phyloP scores from a whole-genome alignment of 2,888 invertebrate species.

The Eupithecia exiguata region DNA sequence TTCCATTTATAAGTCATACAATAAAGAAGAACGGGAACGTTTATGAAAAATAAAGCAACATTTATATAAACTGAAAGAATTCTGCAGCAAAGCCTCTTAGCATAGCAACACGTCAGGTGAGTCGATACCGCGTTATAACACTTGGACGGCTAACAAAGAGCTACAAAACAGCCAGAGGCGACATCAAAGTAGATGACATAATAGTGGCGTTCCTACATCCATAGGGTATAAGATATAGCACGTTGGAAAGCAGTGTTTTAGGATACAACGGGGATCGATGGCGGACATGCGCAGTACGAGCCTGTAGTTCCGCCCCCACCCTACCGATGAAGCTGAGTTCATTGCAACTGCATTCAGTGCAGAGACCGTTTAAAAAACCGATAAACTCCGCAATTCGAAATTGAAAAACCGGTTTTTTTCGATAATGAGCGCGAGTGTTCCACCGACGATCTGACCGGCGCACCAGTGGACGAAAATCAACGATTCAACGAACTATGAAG shows the following conservation, averaged over 20 bases:
- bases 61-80: conserved; percentile 20
- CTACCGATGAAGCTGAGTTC: conserved; percentile 58
- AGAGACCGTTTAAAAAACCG: conserved; percentile 65
- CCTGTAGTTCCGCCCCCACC: conserved; percentile 61
- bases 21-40: too few species aligned
- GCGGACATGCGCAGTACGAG: conserved; percentile 70
- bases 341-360: conserved; percentile 83
- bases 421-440: conserved; percentile 40
- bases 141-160: conserved; percentile 48
- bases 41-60: background rate
- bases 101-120: conserved; percentile 18
- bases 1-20: background rate
- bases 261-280: conserved; percentile 80
- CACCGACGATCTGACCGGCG: conserved; percentile 34
- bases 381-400: conserved; percentile 40
- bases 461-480: conserved; percentile 31
- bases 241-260: conserved; percentile 65
- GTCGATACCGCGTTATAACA: conserved; percentile 35
- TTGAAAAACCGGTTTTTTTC: conserved; percentile 32
- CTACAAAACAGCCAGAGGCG: conserved; percentile 47
- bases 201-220: conserved; percentile 62
- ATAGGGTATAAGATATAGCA: conserved; percentile 47
- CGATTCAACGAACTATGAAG: conserved; percentile 73
- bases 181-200: conserved; percentile 82
- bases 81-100: conserved; percentile 10